Evolutionary conservation across 2,113 vertebrate genomes (phyloP).

Genomic region (Mesitornis unicolor): DNA sequence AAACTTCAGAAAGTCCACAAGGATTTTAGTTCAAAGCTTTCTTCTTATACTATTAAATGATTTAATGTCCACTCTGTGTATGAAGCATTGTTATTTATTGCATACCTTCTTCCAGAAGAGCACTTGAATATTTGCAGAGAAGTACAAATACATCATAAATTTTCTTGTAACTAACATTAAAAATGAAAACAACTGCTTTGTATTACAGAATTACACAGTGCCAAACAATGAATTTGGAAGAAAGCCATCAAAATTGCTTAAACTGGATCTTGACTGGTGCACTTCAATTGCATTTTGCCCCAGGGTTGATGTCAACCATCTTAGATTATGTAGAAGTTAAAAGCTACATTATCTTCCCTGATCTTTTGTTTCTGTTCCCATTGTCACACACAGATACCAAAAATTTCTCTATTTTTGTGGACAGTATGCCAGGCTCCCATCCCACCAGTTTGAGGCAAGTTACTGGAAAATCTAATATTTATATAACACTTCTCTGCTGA

Average conservation of each 20-base stretch:
- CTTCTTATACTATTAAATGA: constrained; percentile 24
- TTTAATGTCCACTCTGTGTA: constrained; percentile 16
- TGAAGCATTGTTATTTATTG: constrained; percentile 38
- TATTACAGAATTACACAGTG: neutral
- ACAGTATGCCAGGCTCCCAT: neutral
- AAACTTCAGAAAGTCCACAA: neutral
- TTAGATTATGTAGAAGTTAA: neutral
- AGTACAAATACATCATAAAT: constrained; percentile 9
- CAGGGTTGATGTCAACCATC: neutral
- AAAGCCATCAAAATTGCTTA: neutral
- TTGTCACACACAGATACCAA: accelerated
- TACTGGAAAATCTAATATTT: neutral
- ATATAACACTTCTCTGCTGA: neutral
- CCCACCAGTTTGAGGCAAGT: neutral
- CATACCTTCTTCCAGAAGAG: constrained; percentile 29
- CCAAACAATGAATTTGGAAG: constrained; percentile 9
- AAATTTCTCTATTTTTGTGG: neutral
- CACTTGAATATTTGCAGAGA: constrained; percentile 25
- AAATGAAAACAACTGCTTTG: constrained; percentile 55
- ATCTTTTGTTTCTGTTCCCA: neutral
- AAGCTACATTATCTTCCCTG: neutral
- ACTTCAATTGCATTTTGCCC: neutral
- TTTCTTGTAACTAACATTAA: constrained; percentile 1
- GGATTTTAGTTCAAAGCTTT: constrained; percentile 6
- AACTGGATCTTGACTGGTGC: neutral